Evolutionary conservation across 2,888 invertebrate genomes (phyloP).

Genomic region (Silvanus unidentatus): DNA sequence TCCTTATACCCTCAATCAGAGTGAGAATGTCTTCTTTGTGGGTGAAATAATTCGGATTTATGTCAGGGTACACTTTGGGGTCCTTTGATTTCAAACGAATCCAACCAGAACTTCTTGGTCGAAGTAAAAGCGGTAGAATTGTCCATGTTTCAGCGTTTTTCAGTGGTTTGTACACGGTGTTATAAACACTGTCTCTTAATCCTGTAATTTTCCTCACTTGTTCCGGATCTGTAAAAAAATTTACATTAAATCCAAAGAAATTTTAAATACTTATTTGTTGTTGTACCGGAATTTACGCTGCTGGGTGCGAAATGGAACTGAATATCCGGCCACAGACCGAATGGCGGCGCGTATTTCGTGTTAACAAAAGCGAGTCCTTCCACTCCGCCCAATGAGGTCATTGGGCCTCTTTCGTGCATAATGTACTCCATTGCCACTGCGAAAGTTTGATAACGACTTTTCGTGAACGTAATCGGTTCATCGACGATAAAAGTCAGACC

Average conservation of each 20-base stretch:
- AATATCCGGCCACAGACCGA: constrained; percentile 75
- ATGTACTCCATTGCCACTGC: constrained; percentile 77
- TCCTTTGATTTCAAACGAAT: constrained; percentile 75
- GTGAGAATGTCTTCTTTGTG: constrained; percentile 74
- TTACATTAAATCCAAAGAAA: background rate
- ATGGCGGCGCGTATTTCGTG: constrained; percentile 75
- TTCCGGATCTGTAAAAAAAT: constrained; percentile 34
- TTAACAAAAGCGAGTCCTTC: constrained; percentile 85
- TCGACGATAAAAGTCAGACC: constrained; percentile 78
- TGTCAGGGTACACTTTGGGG: constrained; percentile 75
- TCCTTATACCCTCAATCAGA: constrained; percentile 76
- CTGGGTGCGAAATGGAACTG: constrained; percentile 85
- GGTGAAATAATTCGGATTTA: constrained; percentile 89
- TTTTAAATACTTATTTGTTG: background rate
- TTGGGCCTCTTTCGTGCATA: constrained; percentile 71
- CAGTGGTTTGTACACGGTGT: constrained; percentile 78
- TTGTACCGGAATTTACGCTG: constrained; percentile 72
- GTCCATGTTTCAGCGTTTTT: constrained; percentile 77
- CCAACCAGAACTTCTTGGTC: constrained; percentile 84
- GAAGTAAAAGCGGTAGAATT: constrained; percentile 69
- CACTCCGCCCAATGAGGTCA: constrained; percentile 75
- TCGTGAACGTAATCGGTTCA: constrained; percentile 72
- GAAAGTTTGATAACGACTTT: constrained; percentile 69
- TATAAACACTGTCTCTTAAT: constrained; percentile 72
- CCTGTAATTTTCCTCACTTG: constrained; percentile 63